Base-by-base conservation (phyloP, 2,888 invertebrate genomes). In the Galerucella nymphaeae region DNA sequence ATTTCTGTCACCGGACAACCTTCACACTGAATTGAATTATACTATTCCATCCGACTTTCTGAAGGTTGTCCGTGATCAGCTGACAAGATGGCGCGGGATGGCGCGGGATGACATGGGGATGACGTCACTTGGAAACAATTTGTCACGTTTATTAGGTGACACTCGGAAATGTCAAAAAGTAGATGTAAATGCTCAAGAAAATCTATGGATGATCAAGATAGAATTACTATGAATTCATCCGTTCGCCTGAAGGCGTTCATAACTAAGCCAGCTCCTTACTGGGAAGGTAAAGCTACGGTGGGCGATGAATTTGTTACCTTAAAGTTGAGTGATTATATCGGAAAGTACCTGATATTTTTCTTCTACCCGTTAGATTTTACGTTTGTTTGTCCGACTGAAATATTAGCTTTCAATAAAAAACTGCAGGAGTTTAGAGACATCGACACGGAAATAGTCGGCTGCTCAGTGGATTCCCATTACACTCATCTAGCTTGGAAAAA, bases 401-500 rank as follows among this genome's bases (percentile, higher is more conserved):
- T 99, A 82, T 96, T 98, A 84, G 97, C 98, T 10, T 99, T 98
- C 89, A 97, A 97, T 2, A 99, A 99, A 81, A 91, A 94, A 75
- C 92, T 90, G 0, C 90, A 91, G 48, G 94, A 96, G 82, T 96
- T 96, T 88, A 90, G 91, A 76, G 92, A 93, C 83, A 94, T 97
- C 81, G 92, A 93, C 65, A 95, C 96, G 83, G 94, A 96, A 84
- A 86, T 98, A 8, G 90, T 99, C 81, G 99, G 93, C 69, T 96
- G 94, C 74, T 98, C 98, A 66, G 97, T 97, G 41, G 99, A 99
- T 89, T 97, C 97, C 64, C 96, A 98, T 87, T 99, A 96, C 90
- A 94, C 94, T 30, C 99, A 99, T 86, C 90, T 99, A 84, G 99
- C 99, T 55, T 99, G 99, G 99, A 90, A 96, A 72, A 96, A 97